Evolutionary conservation across 2,797 vertebrate genomes (phyloP).

Genomic region (Corythornis leucogaster): DNA sequence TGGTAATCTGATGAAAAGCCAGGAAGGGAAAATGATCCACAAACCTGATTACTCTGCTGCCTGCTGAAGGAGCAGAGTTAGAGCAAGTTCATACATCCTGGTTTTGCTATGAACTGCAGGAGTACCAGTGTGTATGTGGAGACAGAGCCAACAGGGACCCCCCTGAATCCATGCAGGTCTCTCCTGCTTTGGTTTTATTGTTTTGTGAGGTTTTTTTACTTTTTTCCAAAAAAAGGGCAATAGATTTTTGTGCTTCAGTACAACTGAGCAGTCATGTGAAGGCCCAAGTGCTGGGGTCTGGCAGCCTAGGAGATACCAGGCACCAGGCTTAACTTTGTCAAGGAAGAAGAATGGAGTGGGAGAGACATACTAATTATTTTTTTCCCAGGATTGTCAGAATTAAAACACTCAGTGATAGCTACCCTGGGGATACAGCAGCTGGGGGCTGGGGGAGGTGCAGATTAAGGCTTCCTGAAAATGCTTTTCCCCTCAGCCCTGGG

Average conservation of each 20-base stretch:
- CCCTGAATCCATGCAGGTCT: neutral
- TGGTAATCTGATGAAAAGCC: neutral
- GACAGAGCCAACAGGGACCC: neutral
- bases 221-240: fast-evolving
- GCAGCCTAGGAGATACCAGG: neutral
- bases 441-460: neutral
- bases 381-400: neutral
- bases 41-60: neutral
- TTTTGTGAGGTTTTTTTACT: no score
- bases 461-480: neutral
- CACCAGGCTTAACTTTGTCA: neutral
- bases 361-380: fast-evolving
- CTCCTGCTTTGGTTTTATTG: no score
- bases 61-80: neutral
- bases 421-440: neutral
- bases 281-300: neutral
- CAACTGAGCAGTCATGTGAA: neutral
- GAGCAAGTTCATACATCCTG: neutral
- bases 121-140: neutral
- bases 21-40: neutral
- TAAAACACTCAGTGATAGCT: neutral
- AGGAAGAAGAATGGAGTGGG: neutral
- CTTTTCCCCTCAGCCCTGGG: neutral
- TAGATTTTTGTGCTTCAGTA: neutral
- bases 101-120: neutral